Evolutionary conservation across 2,888 invertebrate species (phyloP).

Genomic region (Listrodromus nycthemerus): DNA sequence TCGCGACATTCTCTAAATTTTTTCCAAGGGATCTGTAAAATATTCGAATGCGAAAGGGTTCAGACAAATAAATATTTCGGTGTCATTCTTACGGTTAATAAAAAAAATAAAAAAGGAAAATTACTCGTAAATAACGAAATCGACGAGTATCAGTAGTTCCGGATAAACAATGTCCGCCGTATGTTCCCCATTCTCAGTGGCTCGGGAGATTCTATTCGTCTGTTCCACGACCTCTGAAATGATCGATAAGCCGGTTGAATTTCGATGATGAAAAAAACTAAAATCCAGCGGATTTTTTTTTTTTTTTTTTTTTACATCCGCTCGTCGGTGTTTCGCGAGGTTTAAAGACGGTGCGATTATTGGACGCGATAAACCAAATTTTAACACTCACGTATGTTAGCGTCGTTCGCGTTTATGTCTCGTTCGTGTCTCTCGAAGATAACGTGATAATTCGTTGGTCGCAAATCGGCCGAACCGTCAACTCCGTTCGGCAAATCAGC

Average conservation of each 20-base stretch:
- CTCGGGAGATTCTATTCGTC: not conserved
- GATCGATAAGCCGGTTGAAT: not conserved
- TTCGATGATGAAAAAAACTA: not conserved
- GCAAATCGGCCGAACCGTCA: slow-evolving; percentile 49
- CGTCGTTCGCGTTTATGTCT: slow-evolving; percentile 22
- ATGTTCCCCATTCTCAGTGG: slow-evolving; percentile 29
- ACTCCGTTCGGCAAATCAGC: slow-evolving; percentile 11
- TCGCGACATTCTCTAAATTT: slow-evolving; percentile 68
- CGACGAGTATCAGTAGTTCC: slow-evolving; percentile 77
- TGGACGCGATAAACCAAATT: not conserved
- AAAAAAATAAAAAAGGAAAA: slow-evolving; percentile 32
- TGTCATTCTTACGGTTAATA: not conserved
- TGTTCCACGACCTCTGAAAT: slow-evolving; percentile 60
- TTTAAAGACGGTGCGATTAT: not conserved
- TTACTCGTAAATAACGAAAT: slow-evolving; percentile 72
- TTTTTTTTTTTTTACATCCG: not conserved
- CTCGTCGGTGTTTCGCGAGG: not conserved
- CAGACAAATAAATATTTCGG: not conserved
- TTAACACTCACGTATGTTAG: slow-evolving; percentile 33
- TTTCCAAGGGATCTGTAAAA: slow-evolving; percentile 71
- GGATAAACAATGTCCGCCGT: slow-evolving; percentile 75
- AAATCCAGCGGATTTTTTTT: not conserved
- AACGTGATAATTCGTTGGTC: slow-evolving; percentile 73
- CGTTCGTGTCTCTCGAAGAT: slow-evolving; percentile 69
- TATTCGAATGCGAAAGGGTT: not conserved